Conservation (phyloP, 2,113 vertebrate genomes). For the Paralichthys olivaceus region DNA sequence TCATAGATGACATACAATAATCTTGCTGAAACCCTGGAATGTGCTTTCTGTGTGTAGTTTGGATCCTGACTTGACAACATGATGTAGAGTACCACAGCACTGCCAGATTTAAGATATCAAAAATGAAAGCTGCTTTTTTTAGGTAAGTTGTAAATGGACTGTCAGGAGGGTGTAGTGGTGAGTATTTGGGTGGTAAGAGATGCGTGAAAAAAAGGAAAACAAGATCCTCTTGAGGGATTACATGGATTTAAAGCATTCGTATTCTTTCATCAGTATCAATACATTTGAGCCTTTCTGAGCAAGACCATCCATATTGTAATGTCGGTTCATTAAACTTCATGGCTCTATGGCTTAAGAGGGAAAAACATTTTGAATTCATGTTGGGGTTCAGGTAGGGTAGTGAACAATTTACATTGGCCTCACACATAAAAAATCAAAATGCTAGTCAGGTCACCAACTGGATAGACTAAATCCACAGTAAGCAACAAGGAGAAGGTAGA, state of each 20-base stretch:
- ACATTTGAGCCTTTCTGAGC: neutral
- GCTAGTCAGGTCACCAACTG: too few relatives aligned
- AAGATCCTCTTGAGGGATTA: neutral
- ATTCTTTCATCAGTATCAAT: neutral
- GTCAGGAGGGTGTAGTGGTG: neutral
- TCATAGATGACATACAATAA: slow-evolving; percentile 41
- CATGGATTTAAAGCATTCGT: neutral
- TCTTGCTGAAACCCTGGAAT: slow-evolving; percentile 34
- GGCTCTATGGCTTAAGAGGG: neutral
- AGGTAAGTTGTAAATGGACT: slow-evolving; percentile 9
- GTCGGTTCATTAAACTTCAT: neutral
- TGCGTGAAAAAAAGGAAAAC: neutral
- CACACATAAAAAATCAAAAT: too few relatives aligned
- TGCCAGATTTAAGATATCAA: slow-evolving; percentile 44
- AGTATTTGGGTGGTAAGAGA: slow-evolving; percentile 10
- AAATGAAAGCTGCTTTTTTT: slow-evolving; percentile 22
- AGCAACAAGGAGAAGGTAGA: too few relatives aligned
- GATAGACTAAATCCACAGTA: too few relatives aligned
- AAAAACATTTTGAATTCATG: neutral
- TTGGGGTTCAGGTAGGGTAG: neutral
- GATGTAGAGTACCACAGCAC: slow-evolving; percentile 25
- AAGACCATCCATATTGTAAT: neutral
- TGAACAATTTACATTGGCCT: too few relatives aligned
- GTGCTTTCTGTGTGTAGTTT: slow-evolving; percentile 45
- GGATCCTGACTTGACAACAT: slow-evolving; percentile 47